Conservation (phyloP, 2,888 invertebrate species). For the Pristionchus mayeri region DNA sequence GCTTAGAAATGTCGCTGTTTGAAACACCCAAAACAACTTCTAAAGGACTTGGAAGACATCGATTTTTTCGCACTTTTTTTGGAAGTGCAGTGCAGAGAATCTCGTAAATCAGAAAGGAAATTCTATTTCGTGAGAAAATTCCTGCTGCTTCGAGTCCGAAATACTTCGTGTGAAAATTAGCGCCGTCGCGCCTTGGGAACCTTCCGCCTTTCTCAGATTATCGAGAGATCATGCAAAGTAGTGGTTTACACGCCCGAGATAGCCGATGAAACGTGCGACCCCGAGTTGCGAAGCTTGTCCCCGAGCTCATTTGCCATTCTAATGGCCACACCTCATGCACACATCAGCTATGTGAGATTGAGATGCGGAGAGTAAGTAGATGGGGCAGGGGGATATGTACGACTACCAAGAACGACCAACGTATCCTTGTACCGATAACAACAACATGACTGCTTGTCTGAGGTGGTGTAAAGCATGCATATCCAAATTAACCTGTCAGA, state of each 20-base stretch:
- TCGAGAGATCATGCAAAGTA: background rate
- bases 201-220: background rate
- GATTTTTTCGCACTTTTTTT: too few relatives aligned
- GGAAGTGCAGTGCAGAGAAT: too few relatives aligned
- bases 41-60: too few relatives aligned
- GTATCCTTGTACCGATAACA: background rate
- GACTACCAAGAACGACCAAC: background rate
- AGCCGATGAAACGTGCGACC: background rate
- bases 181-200: background rate
- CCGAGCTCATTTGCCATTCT: background rate
- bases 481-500: background rate
- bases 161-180: background rate
- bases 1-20: too few relatives aligned
- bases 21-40: too few relatives aligned
- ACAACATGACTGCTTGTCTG: background rate
- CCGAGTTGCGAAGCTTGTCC: background rate
- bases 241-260: background rate
- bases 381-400: background rate
- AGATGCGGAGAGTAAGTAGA: background rate
- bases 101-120: too few relatives aligned
- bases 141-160: background rate
- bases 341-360: background rate
- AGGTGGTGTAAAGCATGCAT: background rate
- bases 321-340: background rate
- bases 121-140: too few relatives aligned